Conservation (phyloP, 1,140 invertebrate genomes). For the Propsilocerus akamusi region DNA sequence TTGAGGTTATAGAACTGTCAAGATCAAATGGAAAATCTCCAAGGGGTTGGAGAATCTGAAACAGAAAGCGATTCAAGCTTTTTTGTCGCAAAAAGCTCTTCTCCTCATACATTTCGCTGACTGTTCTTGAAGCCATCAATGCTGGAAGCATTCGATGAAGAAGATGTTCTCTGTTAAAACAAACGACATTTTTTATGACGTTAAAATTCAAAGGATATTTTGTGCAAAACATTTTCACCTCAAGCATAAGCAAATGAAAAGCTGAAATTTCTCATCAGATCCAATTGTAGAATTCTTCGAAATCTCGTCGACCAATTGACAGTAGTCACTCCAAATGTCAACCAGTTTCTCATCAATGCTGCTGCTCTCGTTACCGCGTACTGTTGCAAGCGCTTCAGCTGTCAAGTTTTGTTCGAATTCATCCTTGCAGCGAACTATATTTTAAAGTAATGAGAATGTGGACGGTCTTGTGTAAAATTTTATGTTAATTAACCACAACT, state of each 20-base stretch:
- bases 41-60: slow-evolving; percentile 79
- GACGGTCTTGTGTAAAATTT: neutral
- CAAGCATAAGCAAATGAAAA: slow-evolving; percentile 82
- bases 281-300: slow-evolving; percentile 69
- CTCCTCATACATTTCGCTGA: slow-evolving; percentile 89
- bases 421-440: slow-evolving; percentile 33
- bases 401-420: slow-evolving; percentile 59
- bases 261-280: slow-evolving; percentile 96
- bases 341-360: slow-evolving; percentile 34
- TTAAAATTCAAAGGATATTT: slow-evolving; percentile 1
- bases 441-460: neutral
- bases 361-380: slow-evolving; percentile 19
- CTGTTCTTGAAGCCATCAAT: slow-evolving; percentile 69
- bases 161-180: slow-evolving; percentile 71
- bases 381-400: slow-evolving; percentile 29
- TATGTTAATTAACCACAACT: neutral
- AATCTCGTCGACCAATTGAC: slow-evolving; percentile 67
- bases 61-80: slow-evolving; percentile 67
- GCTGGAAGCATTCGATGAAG: slow-evolving; percentile 74
- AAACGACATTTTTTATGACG: too few species aligned
- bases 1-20: slow-evolving; percentile 87
- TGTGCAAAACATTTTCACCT: slow-evolving; percentile 31
- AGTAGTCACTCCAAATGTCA: slow-evolving; percentile 53
- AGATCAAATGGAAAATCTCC: slow-evolving; percentile 85
- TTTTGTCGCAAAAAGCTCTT: slow-evolving; percentile 79